Conservation (phyloP, 2,797 vertebrate species). For the Catostomus latipinnis region DNA sequence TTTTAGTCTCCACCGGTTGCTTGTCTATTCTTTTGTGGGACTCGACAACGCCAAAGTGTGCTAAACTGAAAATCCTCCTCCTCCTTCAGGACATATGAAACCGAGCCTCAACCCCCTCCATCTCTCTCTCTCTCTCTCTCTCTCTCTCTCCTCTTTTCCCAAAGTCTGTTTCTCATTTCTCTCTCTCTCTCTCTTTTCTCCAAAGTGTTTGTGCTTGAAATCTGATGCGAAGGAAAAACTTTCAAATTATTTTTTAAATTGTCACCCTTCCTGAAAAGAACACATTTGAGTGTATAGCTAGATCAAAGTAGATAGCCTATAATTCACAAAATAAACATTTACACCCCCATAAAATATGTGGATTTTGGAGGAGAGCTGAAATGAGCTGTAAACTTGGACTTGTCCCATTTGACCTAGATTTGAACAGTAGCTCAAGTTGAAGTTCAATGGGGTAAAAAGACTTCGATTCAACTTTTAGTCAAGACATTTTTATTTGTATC, state of each 20-base stretch:
- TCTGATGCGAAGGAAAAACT: conserved; percentile 69
- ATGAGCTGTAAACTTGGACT: conserved; percentile 43
- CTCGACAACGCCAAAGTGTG: conserved; percentile 57
- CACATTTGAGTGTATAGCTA: conserved; percentile 10
- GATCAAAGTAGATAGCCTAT: conserved; percentile 27
- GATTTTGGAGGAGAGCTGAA: not conserved
- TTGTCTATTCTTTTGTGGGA: conserved; percentile 58
- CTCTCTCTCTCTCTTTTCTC: conserved; percentile 1
- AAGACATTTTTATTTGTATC: too few species aligned
- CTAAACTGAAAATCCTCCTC: conserved; percentile 45
- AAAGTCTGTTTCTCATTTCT: too few species aligned
- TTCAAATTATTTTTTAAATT: conserved; percentile 62
- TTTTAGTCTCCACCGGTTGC: conserved; percentile 38
- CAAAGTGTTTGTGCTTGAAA: conserved; percentile 67
- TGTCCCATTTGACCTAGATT: conserved; percentile 53
- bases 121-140: too few species aligned
- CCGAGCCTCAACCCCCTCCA: conserved; percentile 21
- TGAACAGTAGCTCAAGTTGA: conserved; percentile 35
- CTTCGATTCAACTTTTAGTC: not conserved
- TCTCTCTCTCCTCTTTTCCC: too few species aligned
- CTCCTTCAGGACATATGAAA: conserved; percentile 63
- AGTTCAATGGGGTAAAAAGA: not conserved
- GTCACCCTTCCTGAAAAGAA: conserved; percentile 15
- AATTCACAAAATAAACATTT: conserved; percentile 38
- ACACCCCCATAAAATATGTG: conserved; percentile 23